Evolutionary conservation across 2,113 vertebrate genomes (phyloP).

Genomic region (Jaculus jaculus): DNA sequence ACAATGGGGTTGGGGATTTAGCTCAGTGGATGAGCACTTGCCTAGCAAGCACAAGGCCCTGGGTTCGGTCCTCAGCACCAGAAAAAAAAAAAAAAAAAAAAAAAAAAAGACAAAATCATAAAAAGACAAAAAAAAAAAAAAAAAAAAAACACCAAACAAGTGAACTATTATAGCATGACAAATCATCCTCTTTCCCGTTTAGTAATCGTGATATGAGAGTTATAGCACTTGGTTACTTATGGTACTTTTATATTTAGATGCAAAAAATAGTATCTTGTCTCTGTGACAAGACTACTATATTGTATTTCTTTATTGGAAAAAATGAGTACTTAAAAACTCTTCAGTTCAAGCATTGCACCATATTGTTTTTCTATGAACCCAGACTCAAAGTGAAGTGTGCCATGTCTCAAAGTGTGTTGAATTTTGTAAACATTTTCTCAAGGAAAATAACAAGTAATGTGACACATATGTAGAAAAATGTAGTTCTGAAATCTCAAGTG

Average conservation of each 20-base stretch:
- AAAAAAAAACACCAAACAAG: too few relatives aligned
- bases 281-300: slow-evolving; percentile 29
- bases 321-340: slow-evolving; percentile 58
- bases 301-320: background rate
- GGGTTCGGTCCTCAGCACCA: too few relatives aligned
- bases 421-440: slow-evolving; percentile 33
- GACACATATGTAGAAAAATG: slow-evolving; percentile 6
- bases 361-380: slow-evolving; percentile 35
- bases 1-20: too few relatives aligned
- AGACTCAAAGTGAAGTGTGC: background rate
- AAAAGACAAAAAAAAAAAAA: too few relatives aligned
- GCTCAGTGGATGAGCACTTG: too few relatives aligned
- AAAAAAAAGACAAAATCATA: too few relatives aligned
- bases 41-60: too few relatives aligned
- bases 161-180: background rate
- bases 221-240: background rate
- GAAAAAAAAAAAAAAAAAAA: too few relatives aligned
- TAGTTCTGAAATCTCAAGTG: background rate
- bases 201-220: slow-evolving; percentile 30
- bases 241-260: background rate
- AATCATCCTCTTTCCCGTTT: slow-evolving; percentile 49
- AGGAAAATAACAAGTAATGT: slow-evolving; percentile 53
- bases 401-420: slow-evolving; percentile 35
- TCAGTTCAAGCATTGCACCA: background rate
- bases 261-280: slow-evolving; percentile 61